Evolutionary conservation across 2,888 invertebrate species (phyloP).

Genomic region (Agrochola lychnidis): DNA sequence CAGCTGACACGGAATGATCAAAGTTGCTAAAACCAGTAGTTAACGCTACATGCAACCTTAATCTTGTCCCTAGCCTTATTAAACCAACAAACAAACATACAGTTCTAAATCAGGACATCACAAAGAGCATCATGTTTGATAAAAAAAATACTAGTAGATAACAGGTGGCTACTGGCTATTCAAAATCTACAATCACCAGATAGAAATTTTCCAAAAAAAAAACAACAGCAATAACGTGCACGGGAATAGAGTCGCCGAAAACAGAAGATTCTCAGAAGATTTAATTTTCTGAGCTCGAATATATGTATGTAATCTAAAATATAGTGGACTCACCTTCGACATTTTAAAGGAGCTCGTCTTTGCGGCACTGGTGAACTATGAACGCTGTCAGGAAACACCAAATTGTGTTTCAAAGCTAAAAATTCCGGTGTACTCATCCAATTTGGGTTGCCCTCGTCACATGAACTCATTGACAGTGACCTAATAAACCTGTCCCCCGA

Average conservation of each 20-base stretch:
- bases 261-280: background rate
- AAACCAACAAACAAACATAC: background rate
- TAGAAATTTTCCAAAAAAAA: background rate
- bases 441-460: constrained; percentile 93
- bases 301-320: background rate
- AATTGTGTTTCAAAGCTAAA: constrained; percentile 94
- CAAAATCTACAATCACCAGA: background rate
- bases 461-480: constrained; percentile 92
- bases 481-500: constrained; percentile 90
- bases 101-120: background rate
- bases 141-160: background rate
- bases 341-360: constrained; percentile 91
- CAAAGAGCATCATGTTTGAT: background rate
- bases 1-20: background rate
- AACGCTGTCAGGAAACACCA: constrained; percentile 95
- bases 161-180: background rate
- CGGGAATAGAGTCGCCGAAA: background rate
- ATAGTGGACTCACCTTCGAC: constrained; percentile 86
- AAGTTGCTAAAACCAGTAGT: background rate
- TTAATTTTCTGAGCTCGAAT: background rate
- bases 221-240: background rate
- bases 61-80: background rate
- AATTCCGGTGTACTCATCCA: constrained; percentile 96
- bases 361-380: constrained; percentile 94
- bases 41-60: no score